A percentile compares a stretch with the other conserved stretches of the same genome.
These are phyloP conservation scores for Drosophila oshimai DNA, from an alignment of 1,140 invertebrate genomes.

Conservation along the genomic window DNA sequence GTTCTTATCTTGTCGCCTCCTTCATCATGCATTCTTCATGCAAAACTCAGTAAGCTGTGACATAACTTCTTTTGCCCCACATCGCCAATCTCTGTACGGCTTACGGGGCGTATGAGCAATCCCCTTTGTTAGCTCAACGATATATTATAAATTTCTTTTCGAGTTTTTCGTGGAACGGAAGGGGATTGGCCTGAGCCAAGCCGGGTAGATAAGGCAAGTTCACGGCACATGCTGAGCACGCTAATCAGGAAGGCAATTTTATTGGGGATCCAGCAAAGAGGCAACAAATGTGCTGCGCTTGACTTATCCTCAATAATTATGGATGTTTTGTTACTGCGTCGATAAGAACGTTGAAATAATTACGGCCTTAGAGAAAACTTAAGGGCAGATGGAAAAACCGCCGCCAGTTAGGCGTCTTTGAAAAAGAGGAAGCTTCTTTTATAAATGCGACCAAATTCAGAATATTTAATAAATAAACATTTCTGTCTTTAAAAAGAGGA, in stretches of 20 bases:
- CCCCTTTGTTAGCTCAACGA: slow-evolving; percentile 19
- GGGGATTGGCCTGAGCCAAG: not conserved
- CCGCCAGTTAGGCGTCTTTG: slow-evolving; percentile 24
- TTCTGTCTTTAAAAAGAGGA: not conserved
- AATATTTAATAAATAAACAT: no score
- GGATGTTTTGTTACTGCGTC: slow-evolving; percentile 30
- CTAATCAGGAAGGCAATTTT: slow-evolving; percentile 70
- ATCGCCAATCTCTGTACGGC: slow-evolving; percentile 1
- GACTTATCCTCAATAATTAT: slow-evolving; percentile 70
- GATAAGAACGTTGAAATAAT: slow-evolving; percentile 68
- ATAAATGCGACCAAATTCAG: no score
- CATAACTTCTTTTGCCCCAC: slow-evolving; percentile 50
- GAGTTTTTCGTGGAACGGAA: not conserved
- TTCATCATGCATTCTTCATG: not conserved
- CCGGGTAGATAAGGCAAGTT: slow-evolving; percentile 45
- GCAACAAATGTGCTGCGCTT: slow-evolving; percentile 68
- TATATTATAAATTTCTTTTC: slow-evolving; percentile 66
- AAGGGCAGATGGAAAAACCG: slow-evolving; percentile 9
- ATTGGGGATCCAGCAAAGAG: slow-evolving; percentile 35
- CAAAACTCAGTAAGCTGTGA: slow-evolving; percentile 47
- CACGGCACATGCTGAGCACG: slow-evolving; percentile 53
- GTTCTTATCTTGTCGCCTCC: not conserved
- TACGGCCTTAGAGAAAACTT: slow-evolving; percentile 27
- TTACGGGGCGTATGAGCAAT: slow-evolving; percentile 49
- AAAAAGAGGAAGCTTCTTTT: not conserved